A percentile compares a stretch with the other conserved stretches of the same genome.
phyloP scores from a whole-genome alignment of 35 echinoderm and acorn worm species.

The Diadema setosum region DNA sequence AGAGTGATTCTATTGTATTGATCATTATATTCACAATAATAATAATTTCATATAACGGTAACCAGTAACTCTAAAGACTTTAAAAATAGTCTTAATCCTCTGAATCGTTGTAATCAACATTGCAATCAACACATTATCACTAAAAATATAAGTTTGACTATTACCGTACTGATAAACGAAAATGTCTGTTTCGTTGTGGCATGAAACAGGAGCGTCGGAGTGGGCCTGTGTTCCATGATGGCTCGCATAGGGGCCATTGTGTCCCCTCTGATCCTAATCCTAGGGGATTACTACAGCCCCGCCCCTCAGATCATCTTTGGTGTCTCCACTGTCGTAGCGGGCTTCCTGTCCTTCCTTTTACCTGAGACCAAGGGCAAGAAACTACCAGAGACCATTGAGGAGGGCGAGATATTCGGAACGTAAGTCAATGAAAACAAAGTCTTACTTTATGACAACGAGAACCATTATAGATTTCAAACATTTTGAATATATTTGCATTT shows the following conservation, averaged over 20 bases:
- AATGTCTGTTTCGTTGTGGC: too few relatives aligned
- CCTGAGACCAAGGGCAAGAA: slow-evolving; percentile 51
- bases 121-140: too few relatives aligned
- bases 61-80: too few relatives aligned
- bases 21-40: too few relatives aligned
- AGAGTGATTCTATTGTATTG: too few relatives aligned
- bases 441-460: not conserved
- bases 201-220: slow-evolving; percentile 20
- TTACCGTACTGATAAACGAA: too few relatives aligned
- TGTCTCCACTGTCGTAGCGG: slow-evolving; percentile 37
- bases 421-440: not conserved
- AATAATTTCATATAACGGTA: too few relatives aligned
- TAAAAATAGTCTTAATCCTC: too few relatives aligned
- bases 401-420: slow-evolving; percentile 63
- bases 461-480: not conserved
- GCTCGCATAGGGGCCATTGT: slow-evolving; percentile 24
- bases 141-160: too few relatives aligned
- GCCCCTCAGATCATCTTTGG: slow-evolving; percentile 69
- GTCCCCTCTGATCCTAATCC: slow-evolving; percentile 53
- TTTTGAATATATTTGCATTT: not conserved
- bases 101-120: too few relatives aligned
- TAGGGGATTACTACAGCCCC: slow-evolving; percentile 57
- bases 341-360: slow-evolving; percentile 36
- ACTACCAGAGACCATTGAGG: slow-evolving; percentile 70
- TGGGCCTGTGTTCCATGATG: slow-evolving; percentile 48